phyloP scores from a whole-genome alignment of 92 coral and sea anemone species.

The Epizoanthus scotinus region DNA sequence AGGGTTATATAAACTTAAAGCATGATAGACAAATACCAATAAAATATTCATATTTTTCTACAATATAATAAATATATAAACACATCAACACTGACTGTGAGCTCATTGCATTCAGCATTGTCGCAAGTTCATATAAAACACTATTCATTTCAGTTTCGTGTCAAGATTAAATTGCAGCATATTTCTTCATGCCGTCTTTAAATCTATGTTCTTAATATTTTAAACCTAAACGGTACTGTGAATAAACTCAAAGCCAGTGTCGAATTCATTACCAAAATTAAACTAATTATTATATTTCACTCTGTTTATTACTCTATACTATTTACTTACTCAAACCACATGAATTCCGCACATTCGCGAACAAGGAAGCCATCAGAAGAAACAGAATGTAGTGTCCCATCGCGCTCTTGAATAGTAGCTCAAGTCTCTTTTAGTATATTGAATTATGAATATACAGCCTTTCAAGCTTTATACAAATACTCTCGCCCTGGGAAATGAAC shows the following conservation, averaged over 20 bases:
- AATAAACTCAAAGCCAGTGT: not conserved
- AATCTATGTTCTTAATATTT: not conserved
- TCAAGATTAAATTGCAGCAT: not conserved
- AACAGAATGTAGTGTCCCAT: not conserved
- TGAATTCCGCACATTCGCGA: not conserved
- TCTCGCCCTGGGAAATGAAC: too few species aligned
- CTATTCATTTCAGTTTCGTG: not conserved
- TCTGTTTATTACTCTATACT: not conserved
- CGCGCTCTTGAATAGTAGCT: not conserved
- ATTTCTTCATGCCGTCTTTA: not conserved
- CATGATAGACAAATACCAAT: not conserved
- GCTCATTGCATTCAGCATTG: too few species aligned
- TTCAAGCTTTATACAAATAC: too few species aligned
- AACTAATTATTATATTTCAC: not conserved
- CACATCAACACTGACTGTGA: too few species aligned
- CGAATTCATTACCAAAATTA: not conserved
- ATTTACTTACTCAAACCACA: slow-evolving; percentile 20
- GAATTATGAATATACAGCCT: too few species aligned
- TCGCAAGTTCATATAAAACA: not conserved
- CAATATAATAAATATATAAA: too few species aligned
- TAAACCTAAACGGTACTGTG: not conserved
- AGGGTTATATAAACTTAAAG: not conserved
- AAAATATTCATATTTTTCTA: not conserved
- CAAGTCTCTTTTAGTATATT: not conserved
- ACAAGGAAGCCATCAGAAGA: not conserved